Evolutionary conservation across 2,113 vertebrate genomes (phyloP).

Genomic region (Hylia prasina): DNA sequence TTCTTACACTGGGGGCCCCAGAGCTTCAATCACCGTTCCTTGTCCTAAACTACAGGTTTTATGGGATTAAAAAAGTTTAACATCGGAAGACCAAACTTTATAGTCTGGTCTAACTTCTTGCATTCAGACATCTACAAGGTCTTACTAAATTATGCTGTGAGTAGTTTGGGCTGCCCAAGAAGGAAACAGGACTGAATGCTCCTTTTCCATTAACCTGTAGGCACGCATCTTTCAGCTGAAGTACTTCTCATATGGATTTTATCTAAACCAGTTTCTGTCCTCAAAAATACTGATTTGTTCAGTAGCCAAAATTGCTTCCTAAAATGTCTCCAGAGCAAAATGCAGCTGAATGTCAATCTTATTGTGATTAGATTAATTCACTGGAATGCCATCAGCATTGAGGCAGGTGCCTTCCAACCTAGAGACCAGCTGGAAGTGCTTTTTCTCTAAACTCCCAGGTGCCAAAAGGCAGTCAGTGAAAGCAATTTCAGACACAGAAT

Average conservation of each 20-base stretch:
- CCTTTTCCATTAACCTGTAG: background rate
- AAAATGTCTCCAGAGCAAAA: background rate
- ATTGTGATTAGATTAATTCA: slow-evolving; percentile 4
- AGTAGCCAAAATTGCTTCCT: background rate
- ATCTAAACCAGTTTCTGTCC: background rate
- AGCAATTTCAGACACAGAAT: slow-evolving; percentile 39
- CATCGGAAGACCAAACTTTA: background rate
- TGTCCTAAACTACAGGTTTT: background rate
- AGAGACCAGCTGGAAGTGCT: slow-evolving; percentile 38
- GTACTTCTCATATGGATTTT: background rate
- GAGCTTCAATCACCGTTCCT: background rate
- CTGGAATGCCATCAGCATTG: background rate
- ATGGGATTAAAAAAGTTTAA: background rate
- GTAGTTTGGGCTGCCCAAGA: background rate
- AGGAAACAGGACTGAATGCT: background rate
- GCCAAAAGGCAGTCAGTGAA: slow-evolving; percentile 38
- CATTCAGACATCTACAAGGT: background rate
- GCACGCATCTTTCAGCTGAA: background rate
- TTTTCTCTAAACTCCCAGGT: slow-evolving; percentile 30
- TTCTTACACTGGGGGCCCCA: background rate
- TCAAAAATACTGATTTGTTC: background rate
- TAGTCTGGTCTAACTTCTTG: background rate
- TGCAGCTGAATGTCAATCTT: slow-evolving; percentile 11
- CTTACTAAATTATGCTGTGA: background rate
- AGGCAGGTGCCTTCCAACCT: slow-evolving; percentile 20